These are phyloP conservation scores for Ethmia dodecea DNA, from an alignment of 2,888 invertebrate species.

Conservation along the genomic window DNA sequence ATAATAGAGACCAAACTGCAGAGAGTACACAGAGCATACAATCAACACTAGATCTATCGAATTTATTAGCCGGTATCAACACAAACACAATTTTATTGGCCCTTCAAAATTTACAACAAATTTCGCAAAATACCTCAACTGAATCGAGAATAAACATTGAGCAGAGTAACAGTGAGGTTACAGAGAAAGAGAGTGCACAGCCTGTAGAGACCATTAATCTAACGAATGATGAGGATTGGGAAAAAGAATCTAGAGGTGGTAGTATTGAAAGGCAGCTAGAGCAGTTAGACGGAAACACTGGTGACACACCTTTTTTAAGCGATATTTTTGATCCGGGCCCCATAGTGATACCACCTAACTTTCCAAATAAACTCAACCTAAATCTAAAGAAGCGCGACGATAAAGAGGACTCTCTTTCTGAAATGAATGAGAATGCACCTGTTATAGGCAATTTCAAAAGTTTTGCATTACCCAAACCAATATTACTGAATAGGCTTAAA, in stretches of 20 bases:
- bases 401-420: conserved; percentile 28
- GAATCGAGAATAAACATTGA: conserved; percentile 13
- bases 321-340: conserved; percentile 72
- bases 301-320: conserved; percentile 65
- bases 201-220: conserved; percentile 57
- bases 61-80: conserved; percentile 57
- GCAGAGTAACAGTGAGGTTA: conserved; percentile 2
- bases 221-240: conserved; percentile 68
- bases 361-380: conserved; percentile 49
- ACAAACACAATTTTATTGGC: conserved; percentile 59
- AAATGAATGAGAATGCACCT: conserved; percentile 48
- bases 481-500: conserved; percentile 66
- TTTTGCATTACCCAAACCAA: conserved; percentile 70
- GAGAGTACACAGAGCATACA: no score
- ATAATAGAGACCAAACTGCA: no score
- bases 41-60: conserved; percentile 43
- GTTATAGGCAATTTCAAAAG: conserved; percentile 72
- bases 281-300: conserved; percentile 52
- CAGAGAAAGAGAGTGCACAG: conserved; percentile 17
- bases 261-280: conserved; percentile 59
- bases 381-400: conserved; percentile 40
- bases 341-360: conserved; percentile 40
- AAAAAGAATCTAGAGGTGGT: conserved; percentile 57
- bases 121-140: conserved; percentile 34
- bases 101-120: conserved; percentile 62